phyloP scores from a whole-genome alignment of 1,140 invertebrate species.

The Patella vulgata region DNA sequence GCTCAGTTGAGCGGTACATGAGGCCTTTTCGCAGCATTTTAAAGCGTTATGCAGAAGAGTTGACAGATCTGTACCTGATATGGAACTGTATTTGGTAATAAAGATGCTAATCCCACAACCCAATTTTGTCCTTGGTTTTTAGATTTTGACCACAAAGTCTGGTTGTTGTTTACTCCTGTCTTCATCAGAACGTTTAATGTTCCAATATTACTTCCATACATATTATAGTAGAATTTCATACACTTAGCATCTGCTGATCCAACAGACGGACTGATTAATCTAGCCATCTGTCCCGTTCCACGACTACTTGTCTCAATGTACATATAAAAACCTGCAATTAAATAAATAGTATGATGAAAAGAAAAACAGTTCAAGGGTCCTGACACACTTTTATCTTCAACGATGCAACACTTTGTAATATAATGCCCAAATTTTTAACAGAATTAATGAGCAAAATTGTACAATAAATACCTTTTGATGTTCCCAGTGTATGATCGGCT shows the following conservation, averaged over 20 bases:
- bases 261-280: conserved; percentile 4
- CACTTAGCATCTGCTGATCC: conserved; percentile 16
- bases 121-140: conserved; percentile 43
- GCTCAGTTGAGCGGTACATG: no score
- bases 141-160: conserved; percentile 36
- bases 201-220: conserved; percentile 72
- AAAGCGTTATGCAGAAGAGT: no score
- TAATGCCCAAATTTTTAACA: no score
- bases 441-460: no score
- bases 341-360: conserved; percentile 56
- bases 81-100: conserved; percentile 27
- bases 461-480: conserved; percentile 48
- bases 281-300: neutral
- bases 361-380: conserved; percentile 26
- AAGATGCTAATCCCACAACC: conserved; percentile 33
- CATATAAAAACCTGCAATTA: conserved; percentile 21
- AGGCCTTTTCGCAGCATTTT: no score
- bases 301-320: conserved; percentile 12
- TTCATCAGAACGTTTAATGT: conserved; percentile 44
- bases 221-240: conserved; percentile 77
- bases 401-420: no score
- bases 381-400: no score
- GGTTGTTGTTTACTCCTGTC: conserved; percentile 15
- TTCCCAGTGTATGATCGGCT: conserved; percentile 55
- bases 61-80: conserved; percentile 49